phyloP scores from a whole-genome alignment of 2,797 vertebrate species.

The Columba guinea region DNA sequence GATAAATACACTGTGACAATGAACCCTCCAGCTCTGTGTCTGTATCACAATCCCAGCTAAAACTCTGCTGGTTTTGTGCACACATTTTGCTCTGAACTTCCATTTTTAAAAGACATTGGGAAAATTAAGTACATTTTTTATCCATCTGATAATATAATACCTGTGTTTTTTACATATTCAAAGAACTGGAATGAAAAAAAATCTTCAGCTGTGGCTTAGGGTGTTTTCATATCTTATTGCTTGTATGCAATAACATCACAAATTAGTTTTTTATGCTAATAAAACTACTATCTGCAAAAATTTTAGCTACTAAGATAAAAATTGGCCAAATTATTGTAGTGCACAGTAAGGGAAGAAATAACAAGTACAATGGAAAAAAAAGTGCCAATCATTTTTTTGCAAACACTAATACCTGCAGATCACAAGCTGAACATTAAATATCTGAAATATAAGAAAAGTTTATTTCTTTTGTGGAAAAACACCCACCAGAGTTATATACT shows the following conservation, averaged over 20 bases:
- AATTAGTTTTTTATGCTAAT: background rate
- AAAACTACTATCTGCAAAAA: background rate
- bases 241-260: background rate
- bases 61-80: background rate
- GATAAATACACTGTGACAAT: background rate
- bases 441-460: background rate
- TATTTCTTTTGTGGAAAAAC: background rate
- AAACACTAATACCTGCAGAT: background rate
- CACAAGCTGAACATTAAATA: background rate
- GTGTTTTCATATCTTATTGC: background rate
- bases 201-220: background rate
- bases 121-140: background rate
- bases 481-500: rapidly evolving
- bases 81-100: background rate
- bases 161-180: background rate
- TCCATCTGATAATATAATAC: background rate
- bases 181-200: background rate
- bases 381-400: background rate
- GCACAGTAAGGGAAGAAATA: background rate
- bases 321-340: background rate
- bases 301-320: background rate
- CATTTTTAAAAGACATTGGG: background rate
- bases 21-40: background rate
- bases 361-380: background rate
- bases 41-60: background rate